phyloP scores from a whole-genome alignment of 1,140 invertebrate species.

The Tetragnatha versicolor region DNA sequence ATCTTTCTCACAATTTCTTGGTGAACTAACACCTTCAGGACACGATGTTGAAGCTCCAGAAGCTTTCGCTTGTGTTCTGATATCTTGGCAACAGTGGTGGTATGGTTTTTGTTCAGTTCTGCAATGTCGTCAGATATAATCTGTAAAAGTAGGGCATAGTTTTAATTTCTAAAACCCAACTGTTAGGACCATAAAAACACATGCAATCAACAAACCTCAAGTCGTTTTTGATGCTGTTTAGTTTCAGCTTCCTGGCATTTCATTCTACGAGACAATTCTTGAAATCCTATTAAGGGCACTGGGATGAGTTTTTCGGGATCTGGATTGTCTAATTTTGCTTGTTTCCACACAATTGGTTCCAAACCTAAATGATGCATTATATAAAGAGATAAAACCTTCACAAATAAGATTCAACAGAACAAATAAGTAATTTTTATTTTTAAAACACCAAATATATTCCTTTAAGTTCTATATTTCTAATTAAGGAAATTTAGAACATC shows the following conservation, averaged over 20 bases:
- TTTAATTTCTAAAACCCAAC: not conserved
- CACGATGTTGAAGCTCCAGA: constrained; percentile 77
- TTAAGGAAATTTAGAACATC: too few relatives aligned
- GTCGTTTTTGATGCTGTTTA: constrained; percentile 76
- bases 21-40: constrained; percentile 80
- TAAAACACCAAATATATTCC: too few relatives aligned
- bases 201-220: constrained; percentile 68
- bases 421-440: too few relatives aligned
- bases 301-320: constrained; percentile 87
- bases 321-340: constrained; percentile 92
- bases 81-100: constrained; percentile 74
- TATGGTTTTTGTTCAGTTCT: constrained; percentile 76
- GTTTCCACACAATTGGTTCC: constrained; percentile 70
- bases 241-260: constrained; percentile 81
- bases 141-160: not conserved
- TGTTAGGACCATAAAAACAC: not conserved
- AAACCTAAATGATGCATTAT: constrained; percentile 62
- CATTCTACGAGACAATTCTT: constrained; percentile 82
- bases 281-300: constrained; percentile 90
- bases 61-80: constrained; percentile 78
- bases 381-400: not conserved
- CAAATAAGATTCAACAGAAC: constrained; percentile 16
- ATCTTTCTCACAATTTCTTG: constrained; percentile 87
- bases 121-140: constrained; percentile 77
- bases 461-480: too few relatives aligned